Evolutionary conservation across 2,888 invertebrate species (phyloP).

Genomic region (Dromius quadrimaculatus): DNA sequence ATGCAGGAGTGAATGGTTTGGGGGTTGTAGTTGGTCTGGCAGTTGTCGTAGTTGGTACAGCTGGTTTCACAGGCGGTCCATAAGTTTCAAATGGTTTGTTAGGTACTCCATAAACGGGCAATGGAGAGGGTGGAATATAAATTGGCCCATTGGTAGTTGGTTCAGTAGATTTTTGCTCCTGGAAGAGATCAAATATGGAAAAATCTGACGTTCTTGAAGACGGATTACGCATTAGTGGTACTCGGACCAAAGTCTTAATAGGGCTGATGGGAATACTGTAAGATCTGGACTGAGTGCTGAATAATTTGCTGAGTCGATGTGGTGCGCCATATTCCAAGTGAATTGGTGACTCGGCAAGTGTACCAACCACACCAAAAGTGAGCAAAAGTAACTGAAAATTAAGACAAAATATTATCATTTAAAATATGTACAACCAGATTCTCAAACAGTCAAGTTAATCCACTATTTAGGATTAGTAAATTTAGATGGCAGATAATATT

Average conservation of each 20-base stretch:
- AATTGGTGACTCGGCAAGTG: neutral
- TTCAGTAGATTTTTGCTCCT: neutral
- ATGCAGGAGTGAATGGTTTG: neutral
- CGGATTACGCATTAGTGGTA: too few species aligned
- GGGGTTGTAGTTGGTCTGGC: neutral
- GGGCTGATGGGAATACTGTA: too few species aligned
- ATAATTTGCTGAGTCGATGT: neutral
- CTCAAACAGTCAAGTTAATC: too few species aligned
- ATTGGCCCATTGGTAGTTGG: neutral
- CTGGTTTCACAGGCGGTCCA: neutral
- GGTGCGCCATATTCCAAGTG: slow-evolving; percentile 6
- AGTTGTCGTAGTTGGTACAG: neutral
- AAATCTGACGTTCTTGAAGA: too few species aligned
- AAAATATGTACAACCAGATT: too few species aligned
- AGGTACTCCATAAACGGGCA: slow-evolving; percentile 1
- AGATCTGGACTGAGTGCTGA: too few species aligned
- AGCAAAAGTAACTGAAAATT: slow-evolving; percentile 22
- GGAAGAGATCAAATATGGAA: neutral
- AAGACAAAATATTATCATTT: slow-evolving; percentile 1
- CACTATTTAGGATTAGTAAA: too few species aligned
- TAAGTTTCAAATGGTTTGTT: neutral
- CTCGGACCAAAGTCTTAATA: too few species aligned
- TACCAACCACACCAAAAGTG: neutral
- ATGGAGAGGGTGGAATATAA: neutral
- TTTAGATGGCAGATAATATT: too few species aligned